phyloP scores from a whole-genome alignment of 2,888 invertebrate genomes.

The Phania funesta region DNA sequence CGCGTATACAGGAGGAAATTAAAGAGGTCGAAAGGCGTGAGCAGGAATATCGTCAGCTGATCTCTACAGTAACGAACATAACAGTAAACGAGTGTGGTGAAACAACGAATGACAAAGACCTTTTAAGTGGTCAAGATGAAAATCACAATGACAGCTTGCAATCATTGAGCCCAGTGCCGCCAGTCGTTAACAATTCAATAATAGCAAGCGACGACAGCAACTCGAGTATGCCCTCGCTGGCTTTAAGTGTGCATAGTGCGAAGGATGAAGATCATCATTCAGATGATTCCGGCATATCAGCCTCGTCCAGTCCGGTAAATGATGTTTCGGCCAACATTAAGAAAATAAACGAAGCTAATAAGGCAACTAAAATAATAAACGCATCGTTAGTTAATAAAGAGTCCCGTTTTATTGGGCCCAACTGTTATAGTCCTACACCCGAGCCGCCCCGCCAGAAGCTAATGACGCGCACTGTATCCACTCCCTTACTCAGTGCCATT shows the following conservation, averaged over 20 bases:
- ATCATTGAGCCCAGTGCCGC: conserved; percentile 53
- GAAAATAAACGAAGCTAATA: conserved; percentile 48
- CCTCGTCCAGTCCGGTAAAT: conserved; percentile 77
- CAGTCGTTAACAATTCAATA: conserved; percentile 52
- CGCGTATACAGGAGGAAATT: conserved; percentile 93
- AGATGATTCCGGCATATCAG: conserved; percentile 80
- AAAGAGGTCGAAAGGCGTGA: conserved; percentile 92
- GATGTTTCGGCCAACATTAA: conserved; percentile 71
- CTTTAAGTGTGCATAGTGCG: conserved; percentile 76
- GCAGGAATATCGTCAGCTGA: conserved; percentile 85
- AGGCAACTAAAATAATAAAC: background rate
- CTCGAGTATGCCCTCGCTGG: conserved; percentile 73
- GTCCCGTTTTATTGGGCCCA: conserved; percentile 77
- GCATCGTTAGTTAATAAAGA: conserved; percentile 70
- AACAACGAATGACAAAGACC: conserved; percentile 45
- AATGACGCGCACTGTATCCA: conserved; percentile 77
- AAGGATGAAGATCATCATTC: conserved; percentile 78
- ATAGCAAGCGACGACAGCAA: conserved; percentile 71
- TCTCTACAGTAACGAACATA: conserved; percentile 71
- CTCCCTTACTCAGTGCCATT: conserved; percentile 71
- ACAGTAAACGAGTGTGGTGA: conserved; percentile 68
- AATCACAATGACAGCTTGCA: conserved; percentile 67
- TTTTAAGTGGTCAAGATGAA: conserved; percentile 51
- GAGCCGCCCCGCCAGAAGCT: conserved; percentile 79
- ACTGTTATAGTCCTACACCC: conserved; percentile 76